These are phyloP conservation scores for Melieria crassipennis DNA, from an alignment of 2,888 invertebrate genomes.

Conservation along the genomic window DNA sequence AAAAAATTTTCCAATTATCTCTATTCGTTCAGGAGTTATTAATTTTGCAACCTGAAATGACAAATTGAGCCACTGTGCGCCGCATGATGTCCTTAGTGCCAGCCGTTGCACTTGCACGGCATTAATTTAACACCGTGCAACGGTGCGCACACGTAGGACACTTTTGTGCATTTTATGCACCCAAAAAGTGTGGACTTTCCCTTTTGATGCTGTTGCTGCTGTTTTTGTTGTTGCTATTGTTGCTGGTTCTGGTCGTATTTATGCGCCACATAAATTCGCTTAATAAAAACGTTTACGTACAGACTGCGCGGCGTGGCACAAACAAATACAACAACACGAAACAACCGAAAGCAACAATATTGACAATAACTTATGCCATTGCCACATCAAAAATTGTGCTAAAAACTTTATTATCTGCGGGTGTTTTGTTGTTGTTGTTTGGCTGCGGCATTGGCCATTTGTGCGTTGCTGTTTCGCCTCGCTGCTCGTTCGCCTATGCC, in stretches of 20 bases:
- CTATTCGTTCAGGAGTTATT: too few species aligned
- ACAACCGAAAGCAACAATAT: not conserved
- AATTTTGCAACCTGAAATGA: too few species aligned
- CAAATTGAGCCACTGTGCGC: too few species aligned
- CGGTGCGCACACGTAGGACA: too few species aligned
- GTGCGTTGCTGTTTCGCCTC: not conserved
- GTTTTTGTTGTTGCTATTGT: slow-evolving; percentile 25
- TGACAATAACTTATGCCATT: slow-evolving; percentile 24
- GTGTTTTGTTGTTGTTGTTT: not conserved
- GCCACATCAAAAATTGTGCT: slow-evolving; percentile 14
- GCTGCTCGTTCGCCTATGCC: too few species aligned
- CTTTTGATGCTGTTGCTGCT: slow-evolving; percentile 10
- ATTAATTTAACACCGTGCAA: too few species aligned
- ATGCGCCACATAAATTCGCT: slow-evolving; percentile 24
- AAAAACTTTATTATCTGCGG: slow-evolving; percentile 28
- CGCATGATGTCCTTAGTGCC: too few species aligned
- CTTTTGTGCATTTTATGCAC: too few species aligned
- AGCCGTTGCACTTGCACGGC: too few species aligned
- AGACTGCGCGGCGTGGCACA: not conserved
- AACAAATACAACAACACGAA: not conserved
- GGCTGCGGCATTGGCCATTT: not conserved
- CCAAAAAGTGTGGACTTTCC: not conserved
- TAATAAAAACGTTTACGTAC: slow-evolving; percentile 18
- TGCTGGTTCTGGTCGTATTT: slow-evolving; percentile 19
- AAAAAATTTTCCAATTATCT: too few species aligned